Percentiles rank a stretch among this genome's conserved stretches.
Evolutionary conservation across 2,797 vertebrate species (phyloP).

Genomic region (Peromyscus melanophrys): DNA sequence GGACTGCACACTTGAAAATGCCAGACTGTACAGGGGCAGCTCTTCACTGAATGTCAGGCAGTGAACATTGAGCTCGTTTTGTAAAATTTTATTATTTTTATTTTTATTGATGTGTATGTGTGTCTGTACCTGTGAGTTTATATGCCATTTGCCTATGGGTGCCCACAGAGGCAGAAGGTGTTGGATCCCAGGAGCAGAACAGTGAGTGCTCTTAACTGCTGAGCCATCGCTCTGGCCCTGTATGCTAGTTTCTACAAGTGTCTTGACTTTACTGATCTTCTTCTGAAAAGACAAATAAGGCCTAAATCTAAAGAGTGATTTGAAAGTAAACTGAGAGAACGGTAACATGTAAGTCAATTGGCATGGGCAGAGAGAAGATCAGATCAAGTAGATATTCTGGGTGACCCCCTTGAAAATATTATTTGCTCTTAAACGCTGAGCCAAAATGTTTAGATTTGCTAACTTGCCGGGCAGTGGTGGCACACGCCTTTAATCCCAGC

Average conservation of each 20-base stretch:
- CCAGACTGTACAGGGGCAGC: not conserved
- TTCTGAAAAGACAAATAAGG: constrained; percentile 30
- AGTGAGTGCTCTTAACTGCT: not conserved
- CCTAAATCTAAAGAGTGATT: not conserved
- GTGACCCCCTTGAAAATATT: not conserved
- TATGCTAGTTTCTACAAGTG: not conserved
- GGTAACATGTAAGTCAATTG: not conserved
- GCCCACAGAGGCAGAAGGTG: not conserved
- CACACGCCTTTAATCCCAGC: too few species aligned
- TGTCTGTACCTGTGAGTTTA: not conserved
- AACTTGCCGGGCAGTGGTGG: not conserved
- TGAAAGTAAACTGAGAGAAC: not conserved
- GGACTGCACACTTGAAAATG: not conserved
- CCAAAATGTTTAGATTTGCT: not conserved
- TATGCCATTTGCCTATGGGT: not conserved
- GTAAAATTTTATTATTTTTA: not conserved
- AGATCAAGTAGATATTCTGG: constrained; percentile 14
- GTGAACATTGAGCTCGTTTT: not conserved
- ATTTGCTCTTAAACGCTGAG: not conserved
- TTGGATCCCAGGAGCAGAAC: not conserved
- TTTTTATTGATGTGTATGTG: not conserved
- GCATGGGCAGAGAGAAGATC: not conserved
- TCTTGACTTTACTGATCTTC: not conserved
- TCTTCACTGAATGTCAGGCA: not conserved
- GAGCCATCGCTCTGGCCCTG: too few species aligned